Evolutionary conservation across 2,888 invertebrate species (phyloP), one percentile per base, ranked within the genome.

Genomic region (Philhelius pedissequus): DNA sequence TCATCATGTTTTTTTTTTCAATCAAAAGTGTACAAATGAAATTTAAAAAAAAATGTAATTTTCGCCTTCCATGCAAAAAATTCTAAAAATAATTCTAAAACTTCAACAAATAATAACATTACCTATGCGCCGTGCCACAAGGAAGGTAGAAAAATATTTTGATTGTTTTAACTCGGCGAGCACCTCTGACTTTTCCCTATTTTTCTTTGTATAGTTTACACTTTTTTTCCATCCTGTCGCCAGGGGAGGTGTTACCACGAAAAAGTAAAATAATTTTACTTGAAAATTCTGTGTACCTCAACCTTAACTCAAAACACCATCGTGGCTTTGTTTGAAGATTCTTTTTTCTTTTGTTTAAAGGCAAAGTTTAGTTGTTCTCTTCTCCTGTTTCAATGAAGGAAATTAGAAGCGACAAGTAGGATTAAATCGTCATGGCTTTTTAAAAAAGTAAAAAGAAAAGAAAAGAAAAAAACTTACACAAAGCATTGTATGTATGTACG

Each of bases 181-280:
- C 13, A 52, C 8, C 15, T 52, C 9, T 27, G 25, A 25, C 43
- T 20, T 50, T 15, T 1, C n/a, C n/a, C 22, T 52, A 7, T 15
- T 20, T 38, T 18, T 50, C 9, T 58, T 40, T 60, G 30, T 13
- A 18, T 20, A 8, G 6, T 30, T 38, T 22, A 62, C 38, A 35
- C 50, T 64, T 54, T 56, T 13, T 48, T n/a, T n/a, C 70, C n/a
- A n/a, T n/a, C n/a, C n/a, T 64, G 40, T 50, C 62, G 25, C 69
- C 62, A 56, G 22, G 25, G 62, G 48, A 20, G 62, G 48, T 48
- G 69, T 20, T 5, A 32, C 20, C 56, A 7, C 40, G 40, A 30
- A 64, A 62, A 81, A 64, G 56, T 70, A 64, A 60, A 79, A 43
- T 54, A 69, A 64, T 75, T 70, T 50, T 64, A 76, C 64, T 64